Base-by-base conservation (phyloP, 2,888 invertebrate genomes). In the Metalampra italica region DNA sequence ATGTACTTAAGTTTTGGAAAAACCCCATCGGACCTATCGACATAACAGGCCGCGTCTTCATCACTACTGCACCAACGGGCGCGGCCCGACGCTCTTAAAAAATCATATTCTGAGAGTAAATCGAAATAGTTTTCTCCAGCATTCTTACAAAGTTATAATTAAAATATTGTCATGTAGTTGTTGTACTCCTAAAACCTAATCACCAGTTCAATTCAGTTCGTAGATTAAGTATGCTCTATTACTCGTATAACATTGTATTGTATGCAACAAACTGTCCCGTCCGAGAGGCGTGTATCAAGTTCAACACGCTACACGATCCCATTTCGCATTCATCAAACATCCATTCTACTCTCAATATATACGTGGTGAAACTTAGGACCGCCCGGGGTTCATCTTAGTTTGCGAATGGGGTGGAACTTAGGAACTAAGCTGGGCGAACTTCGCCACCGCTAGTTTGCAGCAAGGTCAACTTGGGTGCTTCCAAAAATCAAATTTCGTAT, bases 281-380 rank as follows among this genome's bases (percentile, higher is more conserved):
- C 22, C 22, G 22, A 12, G 14, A 22, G 38, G 11, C 38, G 32
- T 39, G 40, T 42, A 42, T 43, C 47, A 43, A 47, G 38, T 43
- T 29, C 29, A 43, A 38, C 47, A 32, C 12, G 42, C 38, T 37
- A 60, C 54, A 57, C 64, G 67, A 73, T 72, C 75, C 65, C 69
- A 76, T 75, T 75, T 75, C 71, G 73, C 76, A 77, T 80, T 80
- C 79, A 80, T 81, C 82, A 82, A 83, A 82, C 79, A 81, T 67
- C 76, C 71, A 78, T 78, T 78, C 77, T 70, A 64, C 72, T 78
- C 75, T 70, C 76, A 75, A 81, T 80, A 79, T 80, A 79, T 78
- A 78, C 75, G 76, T 73, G 71, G 70, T 47, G 66, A 69, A 82
- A 82, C 76, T 82, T 82, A 66, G 69, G 66, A 69, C 60, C 71